These are phyloP conservation scores for Sebastes itinus DNA, from an alignment of 2,797 vertebrate genomes.

Conservation along the genomic window DNA sequence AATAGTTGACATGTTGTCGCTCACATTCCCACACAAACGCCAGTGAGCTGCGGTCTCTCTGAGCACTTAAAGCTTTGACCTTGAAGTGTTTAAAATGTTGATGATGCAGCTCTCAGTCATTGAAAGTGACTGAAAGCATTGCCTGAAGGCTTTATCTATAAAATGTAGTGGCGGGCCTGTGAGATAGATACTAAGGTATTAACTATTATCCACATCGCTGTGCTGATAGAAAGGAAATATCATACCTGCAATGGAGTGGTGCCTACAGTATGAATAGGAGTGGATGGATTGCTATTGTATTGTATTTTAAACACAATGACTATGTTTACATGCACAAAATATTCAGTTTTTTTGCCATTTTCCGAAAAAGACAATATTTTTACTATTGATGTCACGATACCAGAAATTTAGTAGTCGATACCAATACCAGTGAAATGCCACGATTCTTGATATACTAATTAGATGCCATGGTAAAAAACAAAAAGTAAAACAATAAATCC, in stretches of 20 bases:
- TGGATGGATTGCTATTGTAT: not conserved
- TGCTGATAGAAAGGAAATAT: not conserved
- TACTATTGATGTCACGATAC: too few relatives aligned
- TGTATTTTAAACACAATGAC: too few relatives aligned
- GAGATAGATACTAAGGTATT: not conserved
- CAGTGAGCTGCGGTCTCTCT: not conserved
- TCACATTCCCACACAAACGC: not conserved
- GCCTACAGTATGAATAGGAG: not conserved
- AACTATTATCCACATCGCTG: not conserved
- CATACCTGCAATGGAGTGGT: not conserved
- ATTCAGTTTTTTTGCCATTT: too few relatives aligned
- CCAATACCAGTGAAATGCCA: too few relatives aligned
- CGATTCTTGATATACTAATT: too few relatives aligned
- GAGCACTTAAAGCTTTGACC: not conserved
- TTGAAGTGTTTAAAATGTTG: not conserved
- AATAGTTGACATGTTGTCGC: not conserved
- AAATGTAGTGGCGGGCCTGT: not conserved
- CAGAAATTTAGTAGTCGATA: too few relatives aligned
- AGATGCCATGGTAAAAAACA: too few relatives aligned
- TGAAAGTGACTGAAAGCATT: not conserved
- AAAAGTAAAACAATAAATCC: too few relatives aligned
- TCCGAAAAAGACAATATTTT: too few relatives aligned
- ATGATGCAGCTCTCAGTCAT: not conserved
- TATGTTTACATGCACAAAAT: too few relatives aligned
- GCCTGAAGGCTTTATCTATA: not conserved